These are phyloP conservation scores for Octodon degus DNA, from an alignment of 2,113 vertebrate species.

Conservation along the genomic window DNA sequence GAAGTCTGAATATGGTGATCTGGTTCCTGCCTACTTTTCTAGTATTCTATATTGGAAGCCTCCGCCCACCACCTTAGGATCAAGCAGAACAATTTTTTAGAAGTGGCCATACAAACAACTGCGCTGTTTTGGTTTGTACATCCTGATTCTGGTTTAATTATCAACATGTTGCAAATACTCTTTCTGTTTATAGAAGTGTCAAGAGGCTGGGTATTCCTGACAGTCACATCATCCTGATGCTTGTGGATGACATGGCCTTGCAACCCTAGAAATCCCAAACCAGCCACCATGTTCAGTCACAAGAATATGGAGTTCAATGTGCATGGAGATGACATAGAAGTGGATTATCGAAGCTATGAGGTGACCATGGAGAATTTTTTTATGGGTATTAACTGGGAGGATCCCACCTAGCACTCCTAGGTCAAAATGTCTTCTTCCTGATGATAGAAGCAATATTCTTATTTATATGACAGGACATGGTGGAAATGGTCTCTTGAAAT, in stretches of 20 bases:
- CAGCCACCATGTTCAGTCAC: too few species aligned
- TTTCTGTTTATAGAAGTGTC: conserved; percentile 98
- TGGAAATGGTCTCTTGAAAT: too few species aligned
- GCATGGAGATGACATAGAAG: too few species aligned
- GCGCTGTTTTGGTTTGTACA: conserved; percentile 98
- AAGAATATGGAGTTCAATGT: too few species aligned
- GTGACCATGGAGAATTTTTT: conserved; percentile 99
- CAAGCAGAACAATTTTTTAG: conserved; percentile 93
- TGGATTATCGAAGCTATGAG: conserved; percentile 78
- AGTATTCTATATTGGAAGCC: not conserved
- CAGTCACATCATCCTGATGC: conserved; percentile 79
- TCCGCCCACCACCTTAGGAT: conserved; percentile 74
- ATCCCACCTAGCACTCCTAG: conserved; percentile 96
- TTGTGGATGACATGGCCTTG: too few species aligned
- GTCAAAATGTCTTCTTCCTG: conserved; percentile 97
- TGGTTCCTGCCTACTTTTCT: not conserved
- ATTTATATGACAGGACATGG: too few species aligned
- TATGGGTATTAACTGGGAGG: conserved; percentile 96
- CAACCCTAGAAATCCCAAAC: too few species aligned
- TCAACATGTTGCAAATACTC: conserved; percentile 96
- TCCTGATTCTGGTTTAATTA: conserved; percentile 99
- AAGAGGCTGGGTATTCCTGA: conserved; percentile 98
- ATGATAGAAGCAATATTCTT: conserved; percentile 94
- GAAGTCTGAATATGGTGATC: not conserved
- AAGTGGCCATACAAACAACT: conserved; percentile 98